Conservation (phyloP, 2,888 invertebrate species). For the Hemithea aestivaria region DNA sequence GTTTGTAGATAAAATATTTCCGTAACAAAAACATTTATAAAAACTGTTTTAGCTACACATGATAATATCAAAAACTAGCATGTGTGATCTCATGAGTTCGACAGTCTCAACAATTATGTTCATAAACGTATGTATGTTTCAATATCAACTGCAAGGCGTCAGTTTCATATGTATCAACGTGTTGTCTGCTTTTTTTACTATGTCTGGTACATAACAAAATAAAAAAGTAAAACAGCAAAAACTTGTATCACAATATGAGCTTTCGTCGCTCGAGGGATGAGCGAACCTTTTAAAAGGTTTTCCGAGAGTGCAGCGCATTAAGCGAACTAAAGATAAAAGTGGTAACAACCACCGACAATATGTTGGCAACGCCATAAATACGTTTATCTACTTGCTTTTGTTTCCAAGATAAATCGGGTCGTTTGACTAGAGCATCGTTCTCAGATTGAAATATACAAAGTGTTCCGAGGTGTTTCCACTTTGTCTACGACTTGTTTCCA, state of each 20-base stretch:
- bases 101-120: too few species aligned
- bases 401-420: slow-evolving; percentile 62
- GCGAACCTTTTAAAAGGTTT: slow-evolving; percentile 67
- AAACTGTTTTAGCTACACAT: too few species aligned
- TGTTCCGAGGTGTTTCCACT: slow-evolving; percentile 41
- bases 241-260: slow-evolving; percentile 42
- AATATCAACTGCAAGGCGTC: too few species aligned
- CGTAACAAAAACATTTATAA: too few species aligned
- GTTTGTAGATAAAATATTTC: too few species aligned
- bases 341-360: slow-evolving; percentile 57
- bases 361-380: slow-evolving; percentile 62
- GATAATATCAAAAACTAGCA: too few species aligned
- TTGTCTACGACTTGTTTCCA: slow-evolving; percentile 39
- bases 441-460: slow-evolving; percentile 51
- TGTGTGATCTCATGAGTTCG: too few species aligned
- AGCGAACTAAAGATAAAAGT: slow-evolving; percentile 62
- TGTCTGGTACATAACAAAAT: too few species aligned
- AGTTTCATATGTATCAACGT: too few species aligned
- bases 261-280: slow-evolving; percentile 59
- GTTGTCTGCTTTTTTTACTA: too few species aligned
- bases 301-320: slow-evolving; percentile 59
- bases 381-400: slow-evolving; percentile 67
- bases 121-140: too few species aligned
- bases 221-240: slow-evolving; percentile 34
- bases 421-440: slow-evolving; percentile 58